phyloP scores from a whole-genome alignment of 2,113 vertebrate species.

The Ifrita kowaldi region DNA sequence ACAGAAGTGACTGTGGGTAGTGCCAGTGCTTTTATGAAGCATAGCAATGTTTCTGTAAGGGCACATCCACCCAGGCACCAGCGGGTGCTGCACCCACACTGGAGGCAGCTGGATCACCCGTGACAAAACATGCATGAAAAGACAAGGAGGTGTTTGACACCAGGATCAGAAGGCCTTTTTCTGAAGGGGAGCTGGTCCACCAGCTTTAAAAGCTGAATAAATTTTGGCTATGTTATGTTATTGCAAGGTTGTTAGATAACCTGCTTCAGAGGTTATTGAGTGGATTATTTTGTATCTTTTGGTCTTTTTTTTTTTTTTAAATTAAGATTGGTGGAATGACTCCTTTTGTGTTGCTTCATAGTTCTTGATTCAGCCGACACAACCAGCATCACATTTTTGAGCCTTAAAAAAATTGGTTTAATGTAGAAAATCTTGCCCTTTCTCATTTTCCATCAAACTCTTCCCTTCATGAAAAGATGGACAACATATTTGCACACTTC shows the following conservation, averaged over 20 bases:
- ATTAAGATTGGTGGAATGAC: background rate
- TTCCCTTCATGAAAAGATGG: background rate
- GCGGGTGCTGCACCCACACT: background rate
- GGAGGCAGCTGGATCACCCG: background rate
- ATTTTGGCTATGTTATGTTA: background rate
- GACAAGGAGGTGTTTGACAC: background rate
- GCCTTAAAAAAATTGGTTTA: background rate
- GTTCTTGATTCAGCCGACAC: background rate
- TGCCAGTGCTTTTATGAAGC: background rate
- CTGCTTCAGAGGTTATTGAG: background rate
- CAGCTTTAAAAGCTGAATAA: background rate
- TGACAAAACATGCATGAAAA: background rate
- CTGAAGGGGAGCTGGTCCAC: background rate
- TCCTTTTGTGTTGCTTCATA: background rate
- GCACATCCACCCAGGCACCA: fast-evolving
- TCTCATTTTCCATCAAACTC: background rate
- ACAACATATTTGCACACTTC: background rate
- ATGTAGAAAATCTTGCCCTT: background rate
- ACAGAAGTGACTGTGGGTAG: background rate
- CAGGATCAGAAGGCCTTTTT: background rate
- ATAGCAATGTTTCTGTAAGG: background rate
- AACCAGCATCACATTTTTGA: background rate
- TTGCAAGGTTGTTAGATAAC: background rate
- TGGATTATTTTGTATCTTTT: background rate
- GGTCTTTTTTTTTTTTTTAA: background rate